A percentile compares a stretch with the other conserved stretches of the same genome.
phyloP scores from a whole-genome alignment of 2,113 vertebrate genomes.

The Tychaedon coryphoeus region DNA sequence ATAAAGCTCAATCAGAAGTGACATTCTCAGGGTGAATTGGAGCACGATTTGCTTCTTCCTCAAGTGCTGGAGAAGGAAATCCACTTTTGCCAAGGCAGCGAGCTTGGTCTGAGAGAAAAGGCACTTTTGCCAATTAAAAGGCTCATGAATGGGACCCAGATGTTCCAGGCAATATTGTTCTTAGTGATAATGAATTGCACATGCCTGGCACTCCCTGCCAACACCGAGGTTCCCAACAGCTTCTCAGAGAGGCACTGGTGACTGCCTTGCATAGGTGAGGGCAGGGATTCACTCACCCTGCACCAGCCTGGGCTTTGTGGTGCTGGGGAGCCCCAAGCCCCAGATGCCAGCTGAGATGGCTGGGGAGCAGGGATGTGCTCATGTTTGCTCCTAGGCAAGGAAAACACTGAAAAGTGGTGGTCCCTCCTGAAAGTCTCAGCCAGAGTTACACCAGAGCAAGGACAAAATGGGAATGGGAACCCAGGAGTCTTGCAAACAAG shows the following conservation, averaged over 20 bases:
- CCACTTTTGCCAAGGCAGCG: background rate
- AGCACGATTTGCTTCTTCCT: background rate
- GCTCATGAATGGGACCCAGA: background rate
- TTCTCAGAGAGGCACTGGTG: background rate
- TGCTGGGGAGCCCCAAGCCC: background rate
- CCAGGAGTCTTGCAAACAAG: background rate
- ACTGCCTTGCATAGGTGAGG: background rate
- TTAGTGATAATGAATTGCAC: background rate
- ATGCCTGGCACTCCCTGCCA: background rate
- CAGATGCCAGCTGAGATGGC: background rate
- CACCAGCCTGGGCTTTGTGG: fast-evolving
- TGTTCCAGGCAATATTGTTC: background rate
- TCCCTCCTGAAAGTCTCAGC: background rate
- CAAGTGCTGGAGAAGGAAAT: background rate
- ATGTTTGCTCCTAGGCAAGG: background rate
- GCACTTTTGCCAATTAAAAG: background rate
- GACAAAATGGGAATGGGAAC: background rate
- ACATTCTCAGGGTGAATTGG: background rate
- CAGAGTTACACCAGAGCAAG: background rate
- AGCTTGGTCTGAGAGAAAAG: background rate
- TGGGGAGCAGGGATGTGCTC: background rate
- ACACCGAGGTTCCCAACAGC: background rate
- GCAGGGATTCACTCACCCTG: background rate
- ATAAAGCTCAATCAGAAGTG: background rate
- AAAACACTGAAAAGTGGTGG: background rate